Evolutionary conservation across 2,113 vertebrate genomes (phyloP).

Genomic region (Miniopterus natalensis): DNA sequence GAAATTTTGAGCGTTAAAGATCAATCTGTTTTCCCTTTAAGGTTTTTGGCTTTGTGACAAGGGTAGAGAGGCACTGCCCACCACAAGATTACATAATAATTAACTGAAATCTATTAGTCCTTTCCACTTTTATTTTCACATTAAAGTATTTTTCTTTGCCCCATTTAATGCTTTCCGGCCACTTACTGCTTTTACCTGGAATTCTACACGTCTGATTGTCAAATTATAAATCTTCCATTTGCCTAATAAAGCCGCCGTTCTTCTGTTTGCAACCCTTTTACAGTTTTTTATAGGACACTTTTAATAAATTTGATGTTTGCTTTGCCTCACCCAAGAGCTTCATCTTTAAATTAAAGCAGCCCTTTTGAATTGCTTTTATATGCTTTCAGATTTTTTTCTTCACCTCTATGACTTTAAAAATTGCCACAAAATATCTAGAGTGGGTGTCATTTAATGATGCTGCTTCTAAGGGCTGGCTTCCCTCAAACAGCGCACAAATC

Average conservation of each 20-base stretch:
- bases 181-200: not conserved
- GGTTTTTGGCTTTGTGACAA: not conserved
- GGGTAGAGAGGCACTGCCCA: not conserved
- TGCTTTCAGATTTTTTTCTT: not conserved
- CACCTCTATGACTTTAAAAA: slow-evolving; percentile 27
- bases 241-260: not conserved
- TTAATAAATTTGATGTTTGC: slow-evolving; percentile 7
- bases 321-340: not conserved
- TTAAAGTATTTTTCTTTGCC: not conserved
- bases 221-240: not conserved
- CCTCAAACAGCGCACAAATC: not conserved
- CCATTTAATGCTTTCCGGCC: not conserved
- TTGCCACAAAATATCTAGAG: not conserved
- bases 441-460: not conserved
- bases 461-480: not conserved
- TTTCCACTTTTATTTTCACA: slow-evolving; percentile 32
- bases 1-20: not conserved
- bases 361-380: not conserved
- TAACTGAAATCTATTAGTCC: not conserved
- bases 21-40: not conserved
- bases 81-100: not conserved
- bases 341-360: not conserved
- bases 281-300: not conserved
- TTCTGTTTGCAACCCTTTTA: not conserved
- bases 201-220: not conserved